Evolutionary conservation across 2,113 vertebrate genomes (phyloP), one percentile per base, ranked within the genome.

Genomic region (Lampris incognitus): DNA sequence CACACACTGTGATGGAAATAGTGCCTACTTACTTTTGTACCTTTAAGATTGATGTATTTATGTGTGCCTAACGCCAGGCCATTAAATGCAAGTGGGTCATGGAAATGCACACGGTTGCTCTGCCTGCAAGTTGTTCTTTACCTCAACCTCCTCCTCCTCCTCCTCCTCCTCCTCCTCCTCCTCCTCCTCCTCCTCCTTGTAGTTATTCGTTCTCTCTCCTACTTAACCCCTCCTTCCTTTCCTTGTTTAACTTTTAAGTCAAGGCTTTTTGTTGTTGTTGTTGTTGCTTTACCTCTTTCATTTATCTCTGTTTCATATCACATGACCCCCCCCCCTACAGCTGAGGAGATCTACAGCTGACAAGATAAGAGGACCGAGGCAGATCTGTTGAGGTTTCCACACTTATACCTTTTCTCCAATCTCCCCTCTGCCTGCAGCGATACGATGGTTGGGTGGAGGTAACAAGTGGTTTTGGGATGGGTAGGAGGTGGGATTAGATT

Each of bases 1-100:
- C 24, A 24, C 24, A 24, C 24, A 24, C 24, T 54, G 9, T 11
- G 8, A 55, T 10, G 62, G 1, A 70, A 36, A 6, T 6, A 2
- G 49, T 10, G 9, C 46, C 7, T 42, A 8, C 38, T 55, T 64
- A 50, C 48, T 52, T 60, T 58, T 0, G 37, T 39, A 44, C 36
- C 24, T 24, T 52, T 7, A 70, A 52, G 54, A 13, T 40, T 66
- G 65, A 49, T 40, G 7, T 46, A 5, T 46, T 2, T 7, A 46
- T 4, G 7, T 39, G 1, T 36, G 42, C 4, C 61, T 74, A 39
- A 74, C 75, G 8, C 9, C 72, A 60, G 50, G 11, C 62, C 24
- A 24, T 70, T 69, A 62, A 71, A 74, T 46, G 38, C 61, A 70
- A 68, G 62, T 68, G 55, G 46, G 9, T 36, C 52, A 75, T 78